A percentile compares a stretch with the other conserved stretches of the same genome.
Evolutionary conservation across 2,888 invertebrate species (phyloP).

Genomic region (Clusia tigrina): DNA sequence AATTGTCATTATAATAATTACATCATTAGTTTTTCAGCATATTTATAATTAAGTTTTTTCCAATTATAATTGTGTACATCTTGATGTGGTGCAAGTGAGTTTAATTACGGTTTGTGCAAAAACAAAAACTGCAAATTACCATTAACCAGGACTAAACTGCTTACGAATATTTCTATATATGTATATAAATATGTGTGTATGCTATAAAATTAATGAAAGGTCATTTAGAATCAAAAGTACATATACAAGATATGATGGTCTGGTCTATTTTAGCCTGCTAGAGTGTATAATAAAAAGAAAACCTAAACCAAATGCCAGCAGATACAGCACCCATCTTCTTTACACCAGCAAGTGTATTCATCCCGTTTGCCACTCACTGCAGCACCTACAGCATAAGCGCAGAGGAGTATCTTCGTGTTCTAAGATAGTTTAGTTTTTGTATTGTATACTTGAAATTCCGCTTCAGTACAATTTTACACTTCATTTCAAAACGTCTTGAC

Average conservation of each 20-base stretch:
- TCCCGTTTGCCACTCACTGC: neutral
- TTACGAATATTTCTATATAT: too few relatives aligned
- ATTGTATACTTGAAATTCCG: conserved; percentile 55
- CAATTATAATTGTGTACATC: neutral
- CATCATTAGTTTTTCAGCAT: conserved; percentile 42
- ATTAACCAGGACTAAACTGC: too few relatives aligned
- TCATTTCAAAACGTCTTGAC: conserved; percentile 12
- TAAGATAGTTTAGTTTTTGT: conserved; percentile 22
- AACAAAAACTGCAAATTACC: neutral
- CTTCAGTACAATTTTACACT: conserved; percentile 49
- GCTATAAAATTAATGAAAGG: too few relatives aligned
- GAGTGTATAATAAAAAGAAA: neutral
- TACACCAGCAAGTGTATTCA: conserved; percentile 13
- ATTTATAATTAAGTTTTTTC: conserved; percentile 32
- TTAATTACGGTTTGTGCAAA: neutral
- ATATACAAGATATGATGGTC: too few relatives aligned
- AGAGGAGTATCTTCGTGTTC: neutral
- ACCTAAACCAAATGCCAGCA: neutral
- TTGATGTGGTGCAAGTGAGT: neutral
- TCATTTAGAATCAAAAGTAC: too few relatives aligned
- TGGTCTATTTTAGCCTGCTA: too few relatives aligned
- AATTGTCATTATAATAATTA: conserved; percentile 48
- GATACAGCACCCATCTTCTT: conserved; percentile 22
- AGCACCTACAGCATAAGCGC: conserved; percentile 11
- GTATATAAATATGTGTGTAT: too few relatives aligned